Percentiles rank a stretch among this genome's conserved stretches.
Evolutionary conservation across 1,140 invertebrate genomes (phyloP).

Genomic region (Zaprionus africanus): DNA sequence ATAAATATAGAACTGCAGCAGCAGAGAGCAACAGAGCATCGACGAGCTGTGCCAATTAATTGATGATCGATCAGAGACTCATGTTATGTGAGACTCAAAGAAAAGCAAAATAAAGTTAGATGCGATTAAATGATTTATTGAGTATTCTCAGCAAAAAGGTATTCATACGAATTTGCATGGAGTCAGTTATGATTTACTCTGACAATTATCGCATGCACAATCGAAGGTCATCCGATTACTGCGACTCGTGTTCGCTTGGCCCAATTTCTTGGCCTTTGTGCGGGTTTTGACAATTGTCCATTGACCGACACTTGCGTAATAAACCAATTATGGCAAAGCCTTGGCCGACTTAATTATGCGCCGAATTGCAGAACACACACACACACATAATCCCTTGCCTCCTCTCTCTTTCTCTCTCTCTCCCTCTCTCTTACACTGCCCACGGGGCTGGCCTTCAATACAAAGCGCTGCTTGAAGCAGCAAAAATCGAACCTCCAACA

Average conservation of each 20-base stretch:
- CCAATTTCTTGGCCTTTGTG: conserved; percentile 27
- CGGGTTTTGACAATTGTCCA: conserved; percentile 41
- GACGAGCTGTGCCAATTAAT: conserved; percentile 25
- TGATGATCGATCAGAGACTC: conserved; percentile 31
- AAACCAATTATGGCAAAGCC: conserved; percentile 69
- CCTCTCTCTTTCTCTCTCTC: neutral
- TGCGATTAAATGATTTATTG: conserved; percentile 9
- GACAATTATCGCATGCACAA: neutral
- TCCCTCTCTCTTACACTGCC: neutral
- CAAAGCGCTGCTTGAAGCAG: conserved; percentile 43
- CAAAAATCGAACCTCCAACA: conserved; percentile 56
- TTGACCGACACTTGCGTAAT: conserved; percentile 58
- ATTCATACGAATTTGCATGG: neutral
- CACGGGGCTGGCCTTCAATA: conserved; percentile 41
- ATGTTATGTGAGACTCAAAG: neutral
- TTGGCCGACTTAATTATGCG: conserved; percentile 69
- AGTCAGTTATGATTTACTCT: neutral
- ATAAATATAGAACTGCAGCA: conserved; percentile 66
- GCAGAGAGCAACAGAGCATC: neutral
- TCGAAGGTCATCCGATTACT: conserved; percentile 3
- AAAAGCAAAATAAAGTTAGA: neutral
- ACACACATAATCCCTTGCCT: neutral
- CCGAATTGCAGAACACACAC: conserved; percentile 37
- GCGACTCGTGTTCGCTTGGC: neutral
- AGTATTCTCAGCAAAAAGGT: neutral